Evolutionary conservation across 2,113 vertebrate genomes (phyloP), one percentile per base, ranked within the genome.

Genomic region (Gobiocypris rarus): DNA sequence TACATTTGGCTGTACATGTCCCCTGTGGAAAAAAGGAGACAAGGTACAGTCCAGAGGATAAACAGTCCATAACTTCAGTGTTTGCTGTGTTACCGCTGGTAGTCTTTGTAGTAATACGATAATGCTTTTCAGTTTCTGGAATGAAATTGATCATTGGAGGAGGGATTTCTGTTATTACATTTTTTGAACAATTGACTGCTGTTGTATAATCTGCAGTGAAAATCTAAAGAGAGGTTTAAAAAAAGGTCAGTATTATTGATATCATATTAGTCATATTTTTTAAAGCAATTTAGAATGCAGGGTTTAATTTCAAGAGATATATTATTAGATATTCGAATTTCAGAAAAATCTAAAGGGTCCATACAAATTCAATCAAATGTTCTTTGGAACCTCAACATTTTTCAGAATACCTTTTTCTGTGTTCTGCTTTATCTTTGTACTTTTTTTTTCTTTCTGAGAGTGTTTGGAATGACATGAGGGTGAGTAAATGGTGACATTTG

Each of bases 1-100:
- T 91, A 84, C 87, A 91, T 93, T 91, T 91, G 82, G 82, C 74
- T 58, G 70, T 71, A 82, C 43, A 28, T 67, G 77, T 74, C 58
- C 82, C 43, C 61, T 24, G 22, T 19, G 61, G n/a, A 73, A 69
- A 24, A 56, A 34, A 75, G 54, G 0, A 69, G 50, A 45, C 43
- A 26, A 84, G 59, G 59, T 45, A 26, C 69, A 75, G 54, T 69
- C 50, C 38, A 73, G 65, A 73, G 38, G 61, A 87, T 81, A 81
- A 76, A 76, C 82, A 52, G n/a, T 31, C 59, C 28, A 7, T 15
- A 10, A 56, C 65, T 56, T 26, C 28, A 63, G n/a, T 56, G 69
- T 69, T 70, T 34, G 58, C 22, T 24, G 19, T 75, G 45, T 84
- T 58, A 65, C 67, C 14, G 4, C 28, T 83, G 28, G 6, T 48